A percentile compares a stretch with the other conserved stretches of the same genome.
These are phyloP conservation scores for Drosophila kokeensis DNA, from an alignment of 2,888 invertebrate genomes.

Conservation along the genomic window DNA sequence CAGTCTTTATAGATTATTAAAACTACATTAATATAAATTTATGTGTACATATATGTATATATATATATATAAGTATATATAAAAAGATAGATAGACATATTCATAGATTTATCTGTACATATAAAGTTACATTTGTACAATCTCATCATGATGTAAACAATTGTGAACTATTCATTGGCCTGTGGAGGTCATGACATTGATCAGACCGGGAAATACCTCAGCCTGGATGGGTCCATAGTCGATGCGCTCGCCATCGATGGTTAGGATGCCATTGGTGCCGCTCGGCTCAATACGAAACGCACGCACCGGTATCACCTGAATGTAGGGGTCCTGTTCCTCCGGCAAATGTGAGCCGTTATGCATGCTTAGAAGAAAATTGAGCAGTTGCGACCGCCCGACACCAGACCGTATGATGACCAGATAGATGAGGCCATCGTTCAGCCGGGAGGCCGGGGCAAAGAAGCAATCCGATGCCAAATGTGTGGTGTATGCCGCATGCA, in stretches of 20 bases:
- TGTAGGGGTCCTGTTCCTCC: slow-evolving; percentile 89
- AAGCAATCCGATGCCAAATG: slow-evolving; percentile 94
- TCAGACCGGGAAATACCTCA: slow-evolving; percentile 91
- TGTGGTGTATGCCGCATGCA: slow-evolving; percentile 95
- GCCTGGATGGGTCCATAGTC: slow-evolving; percentile 95
- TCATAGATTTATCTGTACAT: slow-evolving; percentile 2
- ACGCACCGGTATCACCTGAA: slow-evolving; percentile 92
- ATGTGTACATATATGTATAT: neutral
- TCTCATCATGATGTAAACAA: neutral
- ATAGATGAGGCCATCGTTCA: slow-evolving; percentile 97
- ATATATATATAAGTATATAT: neutral
- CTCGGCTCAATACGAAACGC: slow-evolving; percentile 96
- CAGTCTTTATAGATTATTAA: slow-evolving; percentile 48
- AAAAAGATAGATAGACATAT: neutral
- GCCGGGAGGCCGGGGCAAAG: slow-evolving; percentile 93
- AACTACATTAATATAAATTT: slow-evolving; percentile 26
- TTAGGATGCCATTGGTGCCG: slow-evolving; percentile 90
- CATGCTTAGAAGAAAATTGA: slow-evolving; percentile 92
- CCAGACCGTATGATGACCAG: slow-evolving; percentile 93
- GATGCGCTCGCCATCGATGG: slow-evolving; percentile 97
- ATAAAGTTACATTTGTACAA: neutral
- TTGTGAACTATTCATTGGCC: slow-evolving; percentile 83
- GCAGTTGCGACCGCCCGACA: slow-evolving; percentile 90
- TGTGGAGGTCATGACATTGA: slow-evolving; percentile 88
- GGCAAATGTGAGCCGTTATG: slow-evolving; percentile 93